These are phyloP conservation scores for Argentina silus DNA, from an alignment of 2,797 vertebrate genomes.

Conservation along the genomic window DNA sequence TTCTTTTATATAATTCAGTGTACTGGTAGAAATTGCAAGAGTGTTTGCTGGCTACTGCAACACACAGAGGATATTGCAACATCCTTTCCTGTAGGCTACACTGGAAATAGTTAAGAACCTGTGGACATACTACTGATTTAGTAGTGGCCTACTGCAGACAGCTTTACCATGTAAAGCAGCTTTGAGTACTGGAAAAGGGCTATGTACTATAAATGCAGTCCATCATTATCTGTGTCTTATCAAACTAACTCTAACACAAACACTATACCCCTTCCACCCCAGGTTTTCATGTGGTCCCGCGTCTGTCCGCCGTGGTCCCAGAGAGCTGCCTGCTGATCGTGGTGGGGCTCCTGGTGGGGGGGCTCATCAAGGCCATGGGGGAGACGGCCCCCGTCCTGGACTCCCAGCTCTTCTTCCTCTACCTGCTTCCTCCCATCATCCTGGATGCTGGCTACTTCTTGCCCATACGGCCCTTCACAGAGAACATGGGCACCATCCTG, in stretches of 20 bases:
- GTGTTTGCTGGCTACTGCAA: neutral
- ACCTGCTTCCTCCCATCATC: constrained; percentile 96
- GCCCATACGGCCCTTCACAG: constrained; percentile 87
- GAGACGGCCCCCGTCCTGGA: constrained; percentile 83
- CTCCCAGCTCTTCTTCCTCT: constrained; percentile 91
- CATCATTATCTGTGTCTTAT: too few species aligned
- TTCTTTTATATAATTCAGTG: neutral
- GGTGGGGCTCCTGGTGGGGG: constrained; percentile 91
- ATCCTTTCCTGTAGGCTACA: neutral
- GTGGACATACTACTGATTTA: neutral
- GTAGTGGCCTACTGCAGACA: neutral
- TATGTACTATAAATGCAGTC: too few species aligned
- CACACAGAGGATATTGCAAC: constrained; percentile 2
- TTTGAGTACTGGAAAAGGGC: too few species aligned
- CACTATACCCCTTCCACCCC: constrained; percentile 5
- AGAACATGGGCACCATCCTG: constrained; percentile 96
- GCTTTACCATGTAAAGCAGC: too few species aligned
- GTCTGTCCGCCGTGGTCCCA: constrained; percentile 85
- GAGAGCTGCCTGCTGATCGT: constrained; percentile 96
- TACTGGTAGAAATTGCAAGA: neutral
- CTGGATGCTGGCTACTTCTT: constrained; percentile 97
- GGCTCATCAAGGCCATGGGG: constrained; percentile 85
- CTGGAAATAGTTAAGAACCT: neutral
- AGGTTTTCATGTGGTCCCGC: constrained; percentile 94
- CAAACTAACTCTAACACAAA: neutral